phyloP scores from a whole-genome alignment of 2,888 invertebrate species.

The Drosophila ustulata region DNA sequence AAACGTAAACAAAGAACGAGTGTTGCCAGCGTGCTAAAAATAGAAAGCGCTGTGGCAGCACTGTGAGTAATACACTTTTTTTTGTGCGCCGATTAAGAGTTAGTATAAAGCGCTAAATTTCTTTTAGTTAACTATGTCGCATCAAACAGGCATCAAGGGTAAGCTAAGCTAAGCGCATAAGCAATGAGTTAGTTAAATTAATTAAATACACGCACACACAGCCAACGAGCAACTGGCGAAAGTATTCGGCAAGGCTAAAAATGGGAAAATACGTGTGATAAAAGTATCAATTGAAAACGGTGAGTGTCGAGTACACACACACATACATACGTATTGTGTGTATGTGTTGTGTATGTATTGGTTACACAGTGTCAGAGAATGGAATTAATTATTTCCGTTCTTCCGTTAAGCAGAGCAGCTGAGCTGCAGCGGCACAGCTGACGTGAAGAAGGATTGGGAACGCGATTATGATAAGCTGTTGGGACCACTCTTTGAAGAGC shows the following conservation, averaged over 20 bases:
- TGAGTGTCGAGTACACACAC: slow-evolving; percentile 82
- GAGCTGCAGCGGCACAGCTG: slow-evolving; percentile 88
- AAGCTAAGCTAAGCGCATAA: slow-evolving; percentile 48
- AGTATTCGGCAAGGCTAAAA: slow-evolving; percentile 92
- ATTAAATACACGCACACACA: slow-evolving; percentile 80
- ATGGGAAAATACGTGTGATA: slow-evolving; percentile 91
- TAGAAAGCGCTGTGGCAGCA: slow-evolving; percentile 36
- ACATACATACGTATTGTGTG: slow-evolving; percentile 7
- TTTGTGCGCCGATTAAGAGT: slow-evolving; percentile 53
- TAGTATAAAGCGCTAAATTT: slow-evolving; percentile 29
- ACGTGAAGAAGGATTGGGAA: slow-evolving; percentile 92
- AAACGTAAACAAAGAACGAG: slow-evolving; percentile 49
- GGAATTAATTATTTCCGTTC: slow-evolving; percentile 19
- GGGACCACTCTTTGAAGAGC: slow-evolving; percentile 89
- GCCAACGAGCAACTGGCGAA: slow-evolving; percentile 93
- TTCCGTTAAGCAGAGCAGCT: slow-evolving; percentile 89
- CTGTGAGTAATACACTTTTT: slow-evolving; percentile 73
- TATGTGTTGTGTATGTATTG: too few relatives aligned
- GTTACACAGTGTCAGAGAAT: too few relatives aligned
- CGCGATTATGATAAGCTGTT: slow-evolving; percentile 93
- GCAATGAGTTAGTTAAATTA: neutral
- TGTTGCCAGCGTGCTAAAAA: slow-evolving; percentile 22
- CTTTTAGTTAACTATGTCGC: slow-evolving; percentile 88
- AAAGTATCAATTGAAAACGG: slow-evolving; percentile 95
- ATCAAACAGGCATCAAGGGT: slow-evolving; percentile 96